Base-by-base conservation (phyloP, 2,797 vertebrate species). In the Bradypus variegatus region DNA sequence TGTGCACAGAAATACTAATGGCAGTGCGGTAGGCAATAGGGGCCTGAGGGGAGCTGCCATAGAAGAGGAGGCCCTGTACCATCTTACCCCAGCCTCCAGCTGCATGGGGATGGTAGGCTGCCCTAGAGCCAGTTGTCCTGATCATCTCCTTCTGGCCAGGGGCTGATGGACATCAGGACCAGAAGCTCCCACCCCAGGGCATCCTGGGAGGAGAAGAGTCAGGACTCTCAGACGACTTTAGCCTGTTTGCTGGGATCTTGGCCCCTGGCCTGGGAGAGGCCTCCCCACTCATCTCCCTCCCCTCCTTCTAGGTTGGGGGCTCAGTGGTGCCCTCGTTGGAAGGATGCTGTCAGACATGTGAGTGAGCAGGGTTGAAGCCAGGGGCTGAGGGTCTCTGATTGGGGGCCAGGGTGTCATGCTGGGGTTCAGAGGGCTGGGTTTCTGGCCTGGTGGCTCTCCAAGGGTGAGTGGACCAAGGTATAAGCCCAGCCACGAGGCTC, bases 291-390 rank as follows among this genome's bases (percentile, higher is more conserved):
- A 21, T 18, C 38, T 70, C 18, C 10, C 11, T 82, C 64, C 19
- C 96, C 33, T 96, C 79, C 25, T 94, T 94, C 82, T 95, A 98
- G 99, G 98, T 99, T 12, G 99, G 99, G 62, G 99, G 99, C 95
- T 98, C 98, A 0, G 97, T 98, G 94, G 98, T 99, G 53, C 99
- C 98, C 81, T 99, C 99, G 97, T 97, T 99, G 98, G 98, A 99
- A 93, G 99, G 99, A 96, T 99, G 99, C 98, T 99, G 99, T 96
- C 98, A 97, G 98, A 99, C 98, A 58, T 99, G 99, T 99, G 98
- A 99, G 99, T 99, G 91, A 55, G 33, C 80, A 18, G 4, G 19
- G 31, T 3, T 8, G 45, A 38, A 53, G 13, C 41, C 23, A 5
- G 3, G 3, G 38, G 48, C 58, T 29, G 29, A 62, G 36, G 80